Evolutionary conservation across 2,113 vertebrate species (phyloP), one percentile per base, ranked within the genome.

Genomic region (Misgurnus anguillicaudatus): DNA sequence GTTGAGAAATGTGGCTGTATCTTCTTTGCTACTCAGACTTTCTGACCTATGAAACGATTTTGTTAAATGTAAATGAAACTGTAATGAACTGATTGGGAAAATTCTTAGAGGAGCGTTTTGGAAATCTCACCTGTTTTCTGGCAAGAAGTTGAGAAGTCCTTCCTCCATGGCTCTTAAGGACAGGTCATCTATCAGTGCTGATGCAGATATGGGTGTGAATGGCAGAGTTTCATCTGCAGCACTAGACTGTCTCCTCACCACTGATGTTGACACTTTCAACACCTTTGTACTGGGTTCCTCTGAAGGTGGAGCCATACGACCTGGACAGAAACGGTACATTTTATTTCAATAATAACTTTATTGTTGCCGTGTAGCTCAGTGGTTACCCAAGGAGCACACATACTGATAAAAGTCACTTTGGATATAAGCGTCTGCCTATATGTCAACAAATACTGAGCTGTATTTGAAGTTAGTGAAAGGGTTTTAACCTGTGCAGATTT

Each of bases 401-500:
- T 31, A 31, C 24, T 31, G 24, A 31, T 31, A 31, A 31, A 31
- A 31, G 24, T 1, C n/a, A n/a, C 24, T 31, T 31, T 31, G 24
- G 24, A 31, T 31, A 31, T 2, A 31, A 31, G 24, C 24, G 24
- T 31, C 24, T 31, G 24, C 24, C 24, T 1, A 31, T 2, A 31
- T 31, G 3, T 14, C 14, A 53, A 58, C 3, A 55, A 60, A 36
- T 58, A 17, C 63, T 17, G 8, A 38, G 21, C 1, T 55, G 45
- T 9, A 51, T 76, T 9, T 39, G 13, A 21, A n/a, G 2, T 9
- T 70, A 8, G 42, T 31, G 62, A 2, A 1, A 60, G 10, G 36
- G n/a, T 31, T 47, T 39, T 86, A 92, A 99, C 98, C 98, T 94
- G 96, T 99, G 88, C 98, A 99, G 82, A 99, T 99, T 94, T 99